Conservation (phyloP, 2,113 vertebrate genomes). For the Alethe diademata region DNA sequence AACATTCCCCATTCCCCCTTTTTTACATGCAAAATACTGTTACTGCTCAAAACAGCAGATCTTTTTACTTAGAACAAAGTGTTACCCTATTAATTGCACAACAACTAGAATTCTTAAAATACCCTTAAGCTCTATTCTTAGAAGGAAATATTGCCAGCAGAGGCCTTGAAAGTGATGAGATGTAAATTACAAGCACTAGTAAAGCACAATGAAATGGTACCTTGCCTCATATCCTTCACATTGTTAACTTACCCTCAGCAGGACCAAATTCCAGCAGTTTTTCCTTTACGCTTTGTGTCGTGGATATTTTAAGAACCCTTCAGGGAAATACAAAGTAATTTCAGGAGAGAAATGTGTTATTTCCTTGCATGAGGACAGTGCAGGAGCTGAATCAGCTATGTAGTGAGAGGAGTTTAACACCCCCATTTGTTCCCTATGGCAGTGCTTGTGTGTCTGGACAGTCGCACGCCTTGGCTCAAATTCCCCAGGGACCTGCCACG, state of each 20-base stretch:
- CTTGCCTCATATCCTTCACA: neutral
- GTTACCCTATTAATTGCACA: constrained; percentile 27
- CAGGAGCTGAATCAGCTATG: neutral
- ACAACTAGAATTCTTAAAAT: constrained; percentile 59
- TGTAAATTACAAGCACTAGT: neutral
- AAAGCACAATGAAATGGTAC: constrained; percentile 9
- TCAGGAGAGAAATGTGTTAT: neutral
- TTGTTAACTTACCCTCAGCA: neutral
- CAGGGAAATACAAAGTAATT: neutral
- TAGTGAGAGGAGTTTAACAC: neutral
- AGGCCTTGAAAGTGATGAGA: constrained; percentile 4
- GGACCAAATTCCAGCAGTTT: neutral
- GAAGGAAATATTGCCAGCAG: constrained; percentile 31
- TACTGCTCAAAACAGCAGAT: constrained; percentile 46
- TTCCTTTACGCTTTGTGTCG: neutral
- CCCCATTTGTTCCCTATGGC: neutral
- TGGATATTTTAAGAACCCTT: neutral
- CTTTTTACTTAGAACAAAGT: constrained; percentile 37
- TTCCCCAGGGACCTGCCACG: neutral
- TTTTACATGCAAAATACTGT: constrained; percentile 51
- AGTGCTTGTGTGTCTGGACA: neutral
- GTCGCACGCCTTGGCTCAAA: neutral
- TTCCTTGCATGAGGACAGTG: neutral
- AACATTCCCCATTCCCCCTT: neutral
- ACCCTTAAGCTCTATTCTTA: constrained; percentile 35